Percentiles rank a stretch among this genome's conserved stretches.
Conservation (phyloP, 1,140 invertebrate genomes). For the Drosophila malerkotliana region DNA sequence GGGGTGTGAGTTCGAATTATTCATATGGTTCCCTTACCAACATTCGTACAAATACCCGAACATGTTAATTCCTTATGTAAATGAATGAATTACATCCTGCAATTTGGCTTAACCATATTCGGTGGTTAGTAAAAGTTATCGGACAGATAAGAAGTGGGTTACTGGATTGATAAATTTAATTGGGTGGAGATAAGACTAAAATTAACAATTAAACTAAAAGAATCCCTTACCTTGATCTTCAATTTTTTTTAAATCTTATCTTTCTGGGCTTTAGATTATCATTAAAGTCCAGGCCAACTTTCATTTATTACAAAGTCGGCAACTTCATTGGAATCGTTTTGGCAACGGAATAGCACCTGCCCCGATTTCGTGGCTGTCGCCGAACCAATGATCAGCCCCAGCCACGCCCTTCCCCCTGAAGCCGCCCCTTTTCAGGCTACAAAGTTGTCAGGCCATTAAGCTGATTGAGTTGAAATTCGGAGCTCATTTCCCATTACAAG, state of each 20-base stretch:
- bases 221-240: not conserved
- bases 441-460: conserved; percentile 78
- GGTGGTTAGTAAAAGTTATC: conserved; percentile 1
- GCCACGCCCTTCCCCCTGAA: conserved; percentile 6
- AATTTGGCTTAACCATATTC: not conserved
- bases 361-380: conserved; percentile 22
- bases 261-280: conserved; percentile 2
- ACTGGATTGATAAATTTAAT: not conserved
- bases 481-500: conserved; percentile 79
- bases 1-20: conserved; percentile 19
- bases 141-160: not conserved
- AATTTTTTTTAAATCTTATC: not conserved
- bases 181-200: not conserved
- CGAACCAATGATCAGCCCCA: conserved; percentile 30
- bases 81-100: conserved; percentile 11
- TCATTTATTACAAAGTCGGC: conserved; percentile 35
- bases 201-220: not conserved
- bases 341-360: conserved; percentile 39
- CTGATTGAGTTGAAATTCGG: conserved; percentile 78
- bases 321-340: conserved; percentile 28
- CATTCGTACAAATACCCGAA: conserved; percentile 8
- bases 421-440: conserved; percentile 36
- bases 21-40: conserved; percentile 4
- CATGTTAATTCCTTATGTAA: conserved; percentile 35
- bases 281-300: conserved; percentile 9